Evolutionary conservation across 1,140 invertebrate species (phyloP).

Genomic region (Brachionus plicatilis): DNA sequence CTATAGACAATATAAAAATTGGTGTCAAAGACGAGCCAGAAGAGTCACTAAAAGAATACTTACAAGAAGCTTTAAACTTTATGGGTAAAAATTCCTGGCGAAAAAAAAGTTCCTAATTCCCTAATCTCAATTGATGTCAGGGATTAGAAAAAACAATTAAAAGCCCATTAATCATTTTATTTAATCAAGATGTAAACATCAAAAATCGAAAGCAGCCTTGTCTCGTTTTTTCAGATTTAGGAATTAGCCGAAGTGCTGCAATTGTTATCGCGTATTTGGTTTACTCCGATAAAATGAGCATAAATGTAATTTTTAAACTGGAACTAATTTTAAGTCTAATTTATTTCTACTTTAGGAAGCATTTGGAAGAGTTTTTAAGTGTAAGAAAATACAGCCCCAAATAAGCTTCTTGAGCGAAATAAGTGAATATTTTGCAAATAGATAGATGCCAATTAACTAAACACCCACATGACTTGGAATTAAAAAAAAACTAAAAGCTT

Average conservation of each 20-base stretch:
- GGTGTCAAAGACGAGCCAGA: slow-evolving; percentile 48
- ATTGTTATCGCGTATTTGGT: slow-evolving; percentile 53
- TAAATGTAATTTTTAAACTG: not conserved
- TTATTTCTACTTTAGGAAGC: not conserved
- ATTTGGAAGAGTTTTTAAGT: not conserved
- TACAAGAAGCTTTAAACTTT: slow-evolving; percentile 49
- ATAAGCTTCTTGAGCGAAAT: slow-evolving; percentile 9
- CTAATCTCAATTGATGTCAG: not conserved
- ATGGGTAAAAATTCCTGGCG: slow-evolving; percentile 45
- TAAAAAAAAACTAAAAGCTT: not conserved
- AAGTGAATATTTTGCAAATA: not conserved
- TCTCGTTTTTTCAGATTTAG: slow-evolving; percentile 50
- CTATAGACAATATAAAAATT: slow-evolving; percentile 41
- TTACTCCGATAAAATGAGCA: slow-evolving; percentile 41
- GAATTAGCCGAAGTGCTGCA: slow-evolving; percentile 49
- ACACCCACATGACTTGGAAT: not conserved
- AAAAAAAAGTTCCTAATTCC: not conserved
- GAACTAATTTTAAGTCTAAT: not conserved
- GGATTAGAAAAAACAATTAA: not conserved
- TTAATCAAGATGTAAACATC: slow-evolving; percentile 10
- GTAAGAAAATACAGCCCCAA: slow-evolving; percentile 34
- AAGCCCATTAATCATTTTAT: not conserved
- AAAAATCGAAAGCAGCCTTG: slow-evolving; percentile 45
- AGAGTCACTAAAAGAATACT: slow-evolving; percentile 47
- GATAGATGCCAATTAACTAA: not conserved